These are phyloP conservation scores for Aegotheles bennettii DNA, from an alignment of 2,113 vertebrate species.

Conservation along the genomic window DNA sequence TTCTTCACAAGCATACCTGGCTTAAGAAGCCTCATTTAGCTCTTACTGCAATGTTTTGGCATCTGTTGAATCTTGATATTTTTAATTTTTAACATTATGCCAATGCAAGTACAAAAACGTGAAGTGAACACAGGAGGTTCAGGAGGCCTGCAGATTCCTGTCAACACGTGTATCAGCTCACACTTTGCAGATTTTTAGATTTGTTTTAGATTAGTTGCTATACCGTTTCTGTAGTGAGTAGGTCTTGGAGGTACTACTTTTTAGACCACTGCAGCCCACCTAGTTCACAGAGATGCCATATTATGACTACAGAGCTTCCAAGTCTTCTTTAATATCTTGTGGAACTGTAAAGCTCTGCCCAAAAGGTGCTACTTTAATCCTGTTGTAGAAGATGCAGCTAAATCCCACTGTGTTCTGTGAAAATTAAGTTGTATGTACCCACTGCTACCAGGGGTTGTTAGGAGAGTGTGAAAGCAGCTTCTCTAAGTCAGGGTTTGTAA, in stretches of 20 bases:
- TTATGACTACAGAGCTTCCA: neutral
- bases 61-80: neutral
- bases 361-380: neutral
- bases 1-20: neutral
- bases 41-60: neutral
- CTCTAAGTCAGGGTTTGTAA: neutral
- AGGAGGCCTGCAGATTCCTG: neutral
- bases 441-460: neutral
- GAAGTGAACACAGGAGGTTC: neutral
- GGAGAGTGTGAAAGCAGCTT: neutral
- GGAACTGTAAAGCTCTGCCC: neutral
- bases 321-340: neutral
- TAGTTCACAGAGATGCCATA: neutral
- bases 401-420: neutral
- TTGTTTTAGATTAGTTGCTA: neutral
- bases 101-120: neutral
- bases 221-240: neutral
- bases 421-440: neutral
- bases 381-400: neutral
- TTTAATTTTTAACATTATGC: neutral
- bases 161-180: neutral
- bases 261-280: neutral
- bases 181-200: neutral
- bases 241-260: neutral
- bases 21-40: neutral